Base-by-base conservation (phyloP, 2,797 vertebrate genomes). In the Macropus fuliginosus region DNA sequence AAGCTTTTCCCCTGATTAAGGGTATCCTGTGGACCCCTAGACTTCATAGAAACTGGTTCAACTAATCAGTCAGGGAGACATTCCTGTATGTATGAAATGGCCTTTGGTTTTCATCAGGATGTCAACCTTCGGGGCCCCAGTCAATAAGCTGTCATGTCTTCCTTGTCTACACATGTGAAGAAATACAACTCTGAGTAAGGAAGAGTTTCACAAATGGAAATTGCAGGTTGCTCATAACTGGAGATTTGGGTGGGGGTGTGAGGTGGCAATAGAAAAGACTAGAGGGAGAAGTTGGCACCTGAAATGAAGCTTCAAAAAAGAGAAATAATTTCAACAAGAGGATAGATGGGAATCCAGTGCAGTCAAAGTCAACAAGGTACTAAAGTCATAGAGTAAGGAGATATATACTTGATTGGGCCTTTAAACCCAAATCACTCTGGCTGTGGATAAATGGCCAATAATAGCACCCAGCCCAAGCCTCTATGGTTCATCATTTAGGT, bases 41-140 rank as follows among this genome's bases (percentile, higher is more conserved):
- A 0, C 97, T 1, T n/a, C 21, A 91, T 98, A 96, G 97, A 98
- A 92, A 97, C 98, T 93, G 98, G 98, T 92, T 97, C 95, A 34
- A 56, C 98, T 55, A 31, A 13, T 62, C 59, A 16, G 31, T 62
- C 90, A 96, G 18, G 98, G 98, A 92, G n/a, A 96, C 96, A 55
- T 98, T 98, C 93, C 95, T 98, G 0, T 97, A 98, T 95, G 98
- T 97, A 97, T 96, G 98, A 98, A 91, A 90, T 98, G 94, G 95
- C 98, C 87, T 98, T 98, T 90, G 97, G 93, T 93, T 98, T 98
- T 92, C 95, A 98, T 95, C 94, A 94, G 93, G 98, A 98, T 62
- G 98, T 97, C 97, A 97, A 98, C 94, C 96, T 99, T 0, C 97
- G 97, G 55, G 98, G 98, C 46, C 96, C 98, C 89, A 98, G 98